phyloP scores from a whole-genome alignment of 2,797 vertebrate species.

The Gobio occitaniae region DNA sequence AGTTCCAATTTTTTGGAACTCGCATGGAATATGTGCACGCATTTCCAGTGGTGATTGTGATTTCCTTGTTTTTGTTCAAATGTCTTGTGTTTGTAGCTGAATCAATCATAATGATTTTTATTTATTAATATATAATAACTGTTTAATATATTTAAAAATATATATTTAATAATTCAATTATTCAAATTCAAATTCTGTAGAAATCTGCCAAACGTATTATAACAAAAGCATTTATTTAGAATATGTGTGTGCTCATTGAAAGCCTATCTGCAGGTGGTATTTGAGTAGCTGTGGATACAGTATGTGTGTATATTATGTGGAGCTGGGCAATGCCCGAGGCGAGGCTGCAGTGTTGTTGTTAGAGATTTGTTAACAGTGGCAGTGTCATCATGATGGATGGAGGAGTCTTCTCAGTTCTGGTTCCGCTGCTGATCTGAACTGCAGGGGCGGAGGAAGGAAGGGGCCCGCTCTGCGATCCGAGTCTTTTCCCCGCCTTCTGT shows the following conservation, averaged over 20 bases:
- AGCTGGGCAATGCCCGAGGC: background rate
- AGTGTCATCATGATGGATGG: slow-evolving; percentile 64
- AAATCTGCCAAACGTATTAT: background rate
- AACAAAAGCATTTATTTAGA: background rate
- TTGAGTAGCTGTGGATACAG: slow-evolving; percentile 20
- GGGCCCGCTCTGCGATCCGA: slow-evolving; percentile 38
- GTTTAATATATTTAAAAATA: background rate
- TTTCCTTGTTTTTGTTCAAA: background rate
- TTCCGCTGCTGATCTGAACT: slow-evolving; percentile 54
- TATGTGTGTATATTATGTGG: slow-evolving; percentile 35
- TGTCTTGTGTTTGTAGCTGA: background rate
- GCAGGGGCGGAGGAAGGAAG: slow-evolving; percentile 11
- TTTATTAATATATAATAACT: background rate
- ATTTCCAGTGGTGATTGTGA: background rate
- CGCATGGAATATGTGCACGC: background rate
- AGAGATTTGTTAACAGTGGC: slow-evolving; percentile 39
- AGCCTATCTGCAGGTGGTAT: slow-evolving; percentile 16
- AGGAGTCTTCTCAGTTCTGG: slow-evolving; percentile 31
- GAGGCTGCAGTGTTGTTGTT: slow-evolving; percentile 11
- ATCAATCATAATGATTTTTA: background rate
- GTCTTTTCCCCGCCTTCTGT: slow-evolving; percentile 41
- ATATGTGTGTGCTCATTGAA: background rate
- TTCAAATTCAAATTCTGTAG: background rate
- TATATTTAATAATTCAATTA: background rate
- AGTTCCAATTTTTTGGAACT: background rate